Conservation (phyloP, 2,797 vertebrate genomes). For the Epinephelus awoara region DNA sequence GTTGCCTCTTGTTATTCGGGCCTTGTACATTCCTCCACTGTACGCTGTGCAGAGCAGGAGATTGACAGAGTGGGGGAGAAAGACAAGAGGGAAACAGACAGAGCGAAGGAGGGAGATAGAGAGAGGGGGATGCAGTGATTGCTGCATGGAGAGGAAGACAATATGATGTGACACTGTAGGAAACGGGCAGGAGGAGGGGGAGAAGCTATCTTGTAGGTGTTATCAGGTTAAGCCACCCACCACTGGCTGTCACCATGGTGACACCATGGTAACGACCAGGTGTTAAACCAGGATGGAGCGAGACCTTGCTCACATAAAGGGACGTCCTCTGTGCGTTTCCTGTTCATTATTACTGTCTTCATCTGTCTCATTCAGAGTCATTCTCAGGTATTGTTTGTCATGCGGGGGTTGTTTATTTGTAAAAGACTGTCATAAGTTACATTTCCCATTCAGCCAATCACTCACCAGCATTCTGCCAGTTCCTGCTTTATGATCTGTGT, state of each 20-base stretch:
- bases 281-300: conserved; percentile 59
- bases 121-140: conserved; percentile 33
- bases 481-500: not conserved
- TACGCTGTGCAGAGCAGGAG: conserved; percentile 26
- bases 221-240: conserved; percentile 78
- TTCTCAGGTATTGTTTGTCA: not conserved
- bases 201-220: conserved; percentile 70
- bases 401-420: too few species aligned
- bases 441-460: not conserved
- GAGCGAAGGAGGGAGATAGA: conserved; percentile 26
- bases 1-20: conserved; percentile 49
- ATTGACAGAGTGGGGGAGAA: conserved; percentile 31
- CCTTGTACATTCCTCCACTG: conserved; percentile 65
- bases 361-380: not conserved
- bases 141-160: conserved; percentile 48
- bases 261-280: conserved; percentile 80
- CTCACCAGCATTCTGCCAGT: not conserved
- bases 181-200: conserved; percentile 34
- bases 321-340: conserved; percentile 29
- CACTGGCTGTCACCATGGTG: conserved; percentile 74
- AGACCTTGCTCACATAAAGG: conserved; percentile 39
- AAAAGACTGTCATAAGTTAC: not conserved
- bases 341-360: conserved; percentile 24
- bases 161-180: conserved; percentile 51
- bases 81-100: conserved; percentile 23